These are phyloP conservation scores for Neoaliturus tenellus DNA, from an alignment of 2,888 invertebrate genomes.

Conservation along the genomic window DNA sequence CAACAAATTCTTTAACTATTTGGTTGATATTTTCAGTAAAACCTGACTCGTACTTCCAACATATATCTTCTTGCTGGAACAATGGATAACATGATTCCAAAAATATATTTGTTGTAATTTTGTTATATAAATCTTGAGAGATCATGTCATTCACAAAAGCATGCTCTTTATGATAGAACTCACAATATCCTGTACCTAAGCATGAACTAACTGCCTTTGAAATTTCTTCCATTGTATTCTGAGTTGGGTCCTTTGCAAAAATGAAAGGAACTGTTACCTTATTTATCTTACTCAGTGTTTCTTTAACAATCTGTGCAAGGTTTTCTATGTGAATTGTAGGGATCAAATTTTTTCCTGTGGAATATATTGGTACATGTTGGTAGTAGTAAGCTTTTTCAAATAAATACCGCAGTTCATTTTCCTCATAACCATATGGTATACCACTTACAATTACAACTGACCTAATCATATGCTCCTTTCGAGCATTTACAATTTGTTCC, in stretches of 20 bases:
- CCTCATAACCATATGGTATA: neutral
- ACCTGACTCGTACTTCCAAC: neutral
- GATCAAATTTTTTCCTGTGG: neutral
- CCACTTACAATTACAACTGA: neutral
- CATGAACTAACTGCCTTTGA: neutral
- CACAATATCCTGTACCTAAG: conserved; percentile 1
- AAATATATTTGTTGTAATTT: neutral
- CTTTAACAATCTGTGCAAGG: neutral
- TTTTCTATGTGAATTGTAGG: neutral
- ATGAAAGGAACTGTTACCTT: neutral
- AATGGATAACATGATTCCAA: neutral
- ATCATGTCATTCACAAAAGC: neutral
- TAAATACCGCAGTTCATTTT: neutral
- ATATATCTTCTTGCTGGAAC: neutral
- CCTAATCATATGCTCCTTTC: neutral
- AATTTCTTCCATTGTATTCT: neutral
- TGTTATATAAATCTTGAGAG: neutral
- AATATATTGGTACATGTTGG: neutral
- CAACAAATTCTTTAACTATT: conserved; percentile 8
- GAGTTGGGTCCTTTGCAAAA: neutral
- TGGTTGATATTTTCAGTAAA: conserved; percentile 13
- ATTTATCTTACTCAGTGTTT: neutral
- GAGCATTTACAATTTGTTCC: neutral
- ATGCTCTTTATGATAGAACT: neutral
- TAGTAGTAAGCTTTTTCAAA: neutral